phyloP scores from a whole-genome alignment of 2,113 vertebrate genomes.

The Paradoxurus hermaphroditus region DNA sequence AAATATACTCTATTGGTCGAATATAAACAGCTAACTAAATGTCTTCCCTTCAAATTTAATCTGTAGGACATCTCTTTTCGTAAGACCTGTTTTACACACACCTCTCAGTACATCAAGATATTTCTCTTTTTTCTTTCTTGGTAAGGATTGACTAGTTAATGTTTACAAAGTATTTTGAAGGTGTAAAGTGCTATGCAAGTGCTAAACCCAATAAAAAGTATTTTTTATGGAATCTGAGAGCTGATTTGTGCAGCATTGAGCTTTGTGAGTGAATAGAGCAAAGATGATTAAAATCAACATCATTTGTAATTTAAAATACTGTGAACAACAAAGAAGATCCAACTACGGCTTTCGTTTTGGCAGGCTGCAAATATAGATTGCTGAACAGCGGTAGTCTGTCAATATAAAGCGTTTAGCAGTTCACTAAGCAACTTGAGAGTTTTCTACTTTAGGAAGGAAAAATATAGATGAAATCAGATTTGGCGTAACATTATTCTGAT shows the following conservation, averaged over 20 bases:
- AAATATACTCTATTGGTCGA: background rate
- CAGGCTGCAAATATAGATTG: slow-evolving; percentile 70
- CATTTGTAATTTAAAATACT: slow-evolving; percentile 59
- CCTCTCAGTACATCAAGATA: background rate
- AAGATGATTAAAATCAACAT: slow-evolving; percentile 68
- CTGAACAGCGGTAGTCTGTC: slow-evolving; percentile 49
- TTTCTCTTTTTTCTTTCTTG: background rate
- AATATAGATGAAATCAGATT: slow-evolving; percentile 48
- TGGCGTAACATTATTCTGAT: slow-evolving; percentile 42
- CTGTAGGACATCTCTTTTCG: background rate
- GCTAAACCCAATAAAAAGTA: slow-evolving; percentile 53
- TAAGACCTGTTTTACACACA: background rate
- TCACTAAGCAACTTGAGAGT: slow-evolving; percentile 50
- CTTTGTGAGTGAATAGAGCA: slow-evolving; percentile 32
- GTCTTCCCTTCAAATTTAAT: background rate
- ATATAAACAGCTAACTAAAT: background rate
- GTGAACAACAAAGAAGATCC: slow-evolving; percentile 49
- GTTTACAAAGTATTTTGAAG: slow-evolving; percentile 62
- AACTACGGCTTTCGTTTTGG: slow-evolving; percentile 50
- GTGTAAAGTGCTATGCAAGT: slow-evolving; percentile 33
- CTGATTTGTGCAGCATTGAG: background rate
- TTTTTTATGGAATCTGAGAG: slow-evolving; percentile 37
- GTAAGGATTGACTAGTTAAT: slow-evolving; percentile 36
- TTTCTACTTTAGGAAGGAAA: slow-evolving; percentile 52
- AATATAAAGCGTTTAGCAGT: slow-evolving; percentile 61